Base-by-base conservation (phyloP, 2,113 vertebrate genomes). In the Crotalus viridis region DNA sequence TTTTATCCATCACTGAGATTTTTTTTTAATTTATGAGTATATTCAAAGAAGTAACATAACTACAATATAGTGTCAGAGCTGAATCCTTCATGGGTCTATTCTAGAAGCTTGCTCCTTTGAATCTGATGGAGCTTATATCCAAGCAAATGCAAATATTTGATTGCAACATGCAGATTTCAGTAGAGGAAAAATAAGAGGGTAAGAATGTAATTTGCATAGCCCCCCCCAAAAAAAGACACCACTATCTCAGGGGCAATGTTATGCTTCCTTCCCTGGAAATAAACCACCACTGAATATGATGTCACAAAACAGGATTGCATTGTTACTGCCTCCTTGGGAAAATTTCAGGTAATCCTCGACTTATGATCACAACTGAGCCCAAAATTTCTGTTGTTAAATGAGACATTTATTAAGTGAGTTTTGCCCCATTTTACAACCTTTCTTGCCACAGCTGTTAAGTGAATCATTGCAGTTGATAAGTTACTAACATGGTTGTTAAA, bases 291-390 rank as follows among this genome's bases (percentile, higher is more conserved):
- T 55, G 52, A 55, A 33, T 54, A 88, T 74, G 64, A n/a, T n/a
- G 64, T 26, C 64, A 88, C 12, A 55, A 88, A 88, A 55, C 28
- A 54, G 86, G 85, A n/a, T n/a, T 12, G 10, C 28, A n/a, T 21
- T 10, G 54, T 33, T 21, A 46, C 90, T 87, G 90, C 94, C 92
- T 93, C 46, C 92, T 93, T 95, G 89, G 90, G 55, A 85, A 93
- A 90, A 94, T 92, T 93, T 51, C 48, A 51, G 48, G 1, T 51
- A 51, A 51, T 51, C 8, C 48, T 51, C 8, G 8, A 51, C 48
- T 51, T 51, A 51, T 51, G 48, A 51, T 9, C 48, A 51, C 8
- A 51, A 51, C 8, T 51, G 48, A 51, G 48, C 48, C 48, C 48
- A 51, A 51, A 51, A 51, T 51, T 51, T 51, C 48, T 9, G 1